Conservation (phyloP, 2,797 vertebrate species). For the Spinus pinus region DNA sequence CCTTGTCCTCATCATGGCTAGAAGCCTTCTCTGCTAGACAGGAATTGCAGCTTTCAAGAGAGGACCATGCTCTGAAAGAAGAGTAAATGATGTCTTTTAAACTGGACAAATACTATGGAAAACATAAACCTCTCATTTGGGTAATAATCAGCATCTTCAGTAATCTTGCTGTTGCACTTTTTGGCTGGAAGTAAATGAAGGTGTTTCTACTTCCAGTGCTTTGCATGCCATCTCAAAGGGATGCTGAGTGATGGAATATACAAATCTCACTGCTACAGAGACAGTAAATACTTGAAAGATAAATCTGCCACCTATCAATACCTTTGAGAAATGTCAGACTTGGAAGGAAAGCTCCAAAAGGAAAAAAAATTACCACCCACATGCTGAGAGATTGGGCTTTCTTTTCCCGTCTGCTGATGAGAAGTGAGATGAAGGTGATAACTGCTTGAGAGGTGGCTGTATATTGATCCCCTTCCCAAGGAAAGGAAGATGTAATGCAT, state of each 20-base stretch:
- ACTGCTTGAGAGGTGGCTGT: neutral
- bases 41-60: neutral
- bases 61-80: neutral
- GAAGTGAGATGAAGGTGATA: constrained; percentile 25
- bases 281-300: neutral
- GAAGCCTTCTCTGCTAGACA: neutral
- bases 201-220: neutral
- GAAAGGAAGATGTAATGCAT: neutral
- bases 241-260: constrained; percentile 11
- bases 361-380: neutral
- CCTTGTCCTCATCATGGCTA: neutral
- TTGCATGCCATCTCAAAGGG: neutral
- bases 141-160: neutral
- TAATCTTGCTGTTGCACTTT: neutral
- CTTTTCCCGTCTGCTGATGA: neutral
- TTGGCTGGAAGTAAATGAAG: neutral
- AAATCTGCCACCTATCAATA: neutral
- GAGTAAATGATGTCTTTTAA: neutral
- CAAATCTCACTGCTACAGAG: neutral
- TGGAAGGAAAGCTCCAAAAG: neutral
- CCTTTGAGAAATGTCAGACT: neutral
- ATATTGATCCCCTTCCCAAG: neutral
- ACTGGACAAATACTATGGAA: neutral
- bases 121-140: neutral
- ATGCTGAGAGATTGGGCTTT: constrained; percentile 17